A percentile compares a stretch with the other conserved stretches of the same genome.
These are phyloP conservation scores for Keiferia lycopersicella DNA, from an alignment of 2,888 invertebrate genomes.

Conservation along the genomic window DNA sequence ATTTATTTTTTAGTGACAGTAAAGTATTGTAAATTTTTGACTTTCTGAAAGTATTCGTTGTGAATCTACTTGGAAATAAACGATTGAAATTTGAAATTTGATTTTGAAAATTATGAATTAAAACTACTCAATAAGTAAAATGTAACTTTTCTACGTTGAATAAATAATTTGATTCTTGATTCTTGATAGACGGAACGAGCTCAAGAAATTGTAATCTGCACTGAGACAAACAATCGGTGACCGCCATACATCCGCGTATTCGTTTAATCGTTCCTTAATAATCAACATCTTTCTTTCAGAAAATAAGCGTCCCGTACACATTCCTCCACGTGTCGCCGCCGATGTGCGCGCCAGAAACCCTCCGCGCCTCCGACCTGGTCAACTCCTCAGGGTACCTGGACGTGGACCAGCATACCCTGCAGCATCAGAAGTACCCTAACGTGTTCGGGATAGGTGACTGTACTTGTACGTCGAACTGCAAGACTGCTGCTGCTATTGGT, in stretches of 20 bases:
- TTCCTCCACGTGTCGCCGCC: conserved; percentile 95
- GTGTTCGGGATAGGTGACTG: conserved; percentile 98
- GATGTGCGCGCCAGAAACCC: conserved; percentile 88
- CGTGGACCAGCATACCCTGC: conserved; percentile 90
- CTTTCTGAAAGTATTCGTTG: no score
- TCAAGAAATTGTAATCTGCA: no score
- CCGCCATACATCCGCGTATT: neutral
- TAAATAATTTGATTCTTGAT: no score
- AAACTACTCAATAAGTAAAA: no score
- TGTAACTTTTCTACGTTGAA: no score
- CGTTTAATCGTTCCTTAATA: neutral
- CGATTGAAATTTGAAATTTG: no score
- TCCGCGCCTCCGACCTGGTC: conserved; percentile 83
- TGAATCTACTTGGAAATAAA: no score
- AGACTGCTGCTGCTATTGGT: conserved; percentile 98
- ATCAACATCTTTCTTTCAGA: conserved; percentile 37
- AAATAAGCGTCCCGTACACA: conserved; percentile 82
- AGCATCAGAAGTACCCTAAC: conserved; percentile 89
- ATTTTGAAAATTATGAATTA: no score
- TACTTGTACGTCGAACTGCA: conserved; percentile 94
- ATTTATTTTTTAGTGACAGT: no score
- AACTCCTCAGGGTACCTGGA: conserved; percentile 89
- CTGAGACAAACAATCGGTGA: no score
- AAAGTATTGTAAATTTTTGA: no score
- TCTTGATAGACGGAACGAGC: no score